Evolutionary conservation across 1,140 invertebrate species (phyloP), one percentile per base, ranked within the genome.

Genomic region (Drosophila subpulchrella): DNA sequence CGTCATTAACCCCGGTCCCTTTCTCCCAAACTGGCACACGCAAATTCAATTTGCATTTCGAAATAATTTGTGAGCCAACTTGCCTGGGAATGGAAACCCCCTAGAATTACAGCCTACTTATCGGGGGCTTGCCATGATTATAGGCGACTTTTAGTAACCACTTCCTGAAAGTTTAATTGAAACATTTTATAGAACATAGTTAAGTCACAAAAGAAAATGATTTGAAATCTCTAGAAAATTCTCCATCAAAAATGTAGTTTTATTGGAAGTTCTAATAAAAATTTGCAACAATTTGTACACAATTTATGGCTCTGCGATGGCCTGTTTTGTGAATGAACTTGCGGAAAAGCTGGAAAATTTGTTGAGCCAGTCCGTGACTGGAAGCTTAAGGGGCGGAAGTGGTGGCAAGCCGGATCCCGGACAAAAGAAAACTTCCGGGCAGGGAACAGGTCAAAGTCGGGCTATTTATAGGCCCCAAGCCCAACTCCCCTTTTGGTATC

Each of bases 11-110:
- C 20, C 10, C 48, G 10, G 0, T 11, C 42, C 11, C 42, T 8
- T 20, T 24, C 59, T 15, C 47, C 38, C 38, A 20, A 2, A 10
- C 42, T 27, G 20, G 50, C 36, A 56, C 57, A 46, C 46, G 48
- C 60, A 88, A 83, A 89, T 89, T 88, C 73, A 80, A 74, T 86
- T 86, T 88, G 67, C 72, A 86, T 88, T 86, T 61, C 57, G 57
- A 79, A 88, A 66, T 59, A 34, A 62, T 76, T 62, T 58, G 4
- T 20, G 38, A 5, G 17, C 38, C 15, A n/a, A 41, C 36, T 75
- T 81, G 66, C 61, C 75, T 76, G 67, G 71, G 74, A 86, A 67
- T 73, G 53, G 48, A 36, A 62, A 50, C 42, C 53, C 24, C 15
- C 17, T 7, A 12, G 24, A 74, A 62, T 20, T 46, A 76, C 58